Evolutionary conservation across 2,797 vertebrate species (phyloP).

Genomic region (Gymnothorax javanicus): DNA sequence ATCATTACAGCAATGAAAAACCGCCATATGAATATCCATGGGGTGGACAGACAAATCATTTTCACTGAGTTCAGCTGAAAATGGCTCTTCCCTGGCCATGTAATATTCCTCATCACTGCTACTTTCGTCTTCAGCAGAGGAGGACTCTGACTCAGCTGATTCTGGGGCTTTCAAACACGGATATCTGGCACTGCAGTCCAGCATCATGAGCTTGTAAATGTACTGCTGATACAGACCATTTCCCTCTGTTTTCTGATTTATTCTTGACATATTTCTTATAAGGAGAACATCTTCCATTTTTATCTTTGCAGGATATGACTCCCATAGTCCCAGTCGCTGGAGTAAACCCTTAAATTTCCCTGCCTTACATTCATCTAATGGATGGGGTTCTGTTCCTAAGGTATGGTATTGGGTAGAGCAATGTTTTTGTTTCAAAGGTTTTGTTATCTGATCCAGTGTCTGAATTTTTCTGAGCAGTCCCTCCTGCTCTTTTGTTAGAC

Average conservation of each 20-base stretch:
- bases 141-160: neutral
- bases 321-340: slow-evolving; percentile 51
- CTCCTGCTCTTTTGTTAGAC: neutral
- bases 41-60: slow-evolving; percentile 47
- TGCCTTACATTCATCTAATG: neutral
- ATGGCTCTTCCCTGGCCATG: neutral
- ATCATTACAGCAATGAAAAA: slow-evolving; percentile 62
- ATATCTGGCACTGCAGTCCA: slow-evolving; percentile 29
- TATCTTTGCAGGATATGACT: slow-evolving; percentile 58
- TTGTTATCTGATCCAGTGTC: neutral
- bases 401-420: neutral
- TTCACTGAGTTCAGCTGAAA: neutral
- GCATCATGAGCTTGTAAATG: slow-evolving; percentile 26
- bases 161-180: neutral
- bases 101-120: neutral
- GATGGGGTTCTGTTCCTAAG: neutral
- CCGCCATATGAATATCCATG: slow-evolving; percentile 61
- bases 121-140: neutral
- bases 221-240: neutral
- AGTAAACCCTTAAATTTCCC: slow-evolving; percentile 5
- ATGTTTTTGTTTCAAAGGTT: neutral
- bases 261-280: slow-evolving; percentile 44
- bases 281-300: slow-evolving; percentile 50
- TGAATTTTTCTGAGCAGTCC: neutral
- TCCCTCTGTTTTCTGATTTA: neutral